Conservation (phyloP, 2,113 vertebrate species). For the Psittacula cyanocephala region DNA sequence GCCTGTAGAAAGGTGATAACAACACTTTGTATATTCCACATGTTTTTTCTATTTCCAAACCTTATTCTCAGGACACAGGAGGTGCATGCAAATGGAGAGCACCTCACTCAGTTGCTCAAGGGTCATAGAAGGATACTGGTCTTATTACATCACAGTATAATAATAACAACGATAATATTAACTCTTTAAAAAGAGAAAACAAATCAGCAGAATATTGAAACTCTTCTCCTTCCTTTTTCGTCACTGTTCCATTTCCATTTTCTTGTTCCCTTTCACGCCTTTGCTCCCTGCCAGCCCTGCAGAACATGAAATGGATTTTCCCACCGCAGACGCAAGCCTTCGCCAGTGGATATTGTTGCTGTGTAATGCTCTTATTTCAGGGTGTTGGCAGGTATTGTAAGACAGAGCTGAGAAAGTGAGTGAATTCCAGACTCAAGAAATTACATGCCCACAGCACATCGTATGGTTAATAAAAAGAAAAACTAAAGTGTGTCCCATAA, state of each 20-base stretch:
- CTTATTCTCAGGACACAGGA: background rate
- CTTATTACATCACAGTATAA: background rate
- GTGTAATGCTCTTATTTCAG: background rate
- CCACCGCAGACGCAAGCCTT: background rate
- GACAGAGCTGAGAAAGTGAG: background rate
- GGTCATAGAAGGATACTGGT: background rate
- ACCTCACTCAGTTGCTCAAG: background rate
- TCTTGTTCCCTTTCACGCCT: background rate
- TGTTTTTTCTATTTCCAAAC: background rate
- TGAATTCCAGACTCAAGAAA: slow-evolving; percentile 9
- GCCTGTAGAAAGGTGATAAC: slow-evolving; percentile 2
- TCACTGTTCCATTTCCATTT: background rate
- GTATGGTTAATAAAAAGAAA: slow-evolving; percentile 57
- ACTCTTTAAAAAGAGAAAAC: background rate
- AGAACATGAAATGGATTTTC: background rate
- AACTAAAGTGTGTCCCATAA: slow-evolving; percentile 24
- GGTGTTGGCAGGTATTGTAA: slow-evolving; percentile 14
- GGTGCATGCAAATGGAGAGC: background rate
- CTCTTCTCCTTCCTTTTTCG: background rate
- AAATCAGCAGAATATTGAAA: background rate
- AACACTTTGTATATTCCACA: background rate
- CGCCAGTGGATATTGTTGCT: background rate
- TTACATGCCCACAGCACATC: slow-evolving; percentile 27
- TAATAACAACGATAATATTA: background rate
- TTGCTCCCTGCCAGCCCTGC: background rate